Evolutionary conservation across 2,888 invertebrate species (phyloP).

Genomic region (Drosophila infuscata): DNA sequence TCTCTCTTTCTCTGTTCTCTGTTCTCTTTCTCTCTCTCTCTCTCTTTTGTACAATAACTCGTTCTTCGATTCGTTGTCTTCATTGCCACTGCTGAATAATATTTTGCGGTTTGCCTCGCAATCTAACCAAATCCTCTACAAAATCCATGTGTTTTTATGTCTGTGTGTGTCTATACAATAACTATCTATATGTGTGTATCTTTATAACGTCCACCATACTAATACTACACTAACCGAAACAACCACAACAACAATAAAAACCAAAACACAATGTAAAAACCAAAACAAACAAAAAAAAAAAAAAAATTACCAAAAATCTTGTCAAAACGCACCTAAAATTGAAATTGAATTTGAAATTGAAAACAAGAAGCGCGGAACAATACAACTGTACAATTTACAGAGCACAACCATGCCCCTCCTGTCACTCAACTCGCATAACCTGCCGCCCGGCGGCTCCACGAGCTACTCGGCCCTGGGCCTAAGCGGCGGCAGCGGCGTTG

Average conservation of each 20-base stretch:
- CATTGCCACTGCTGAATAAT: slow-evolving; percentile 30
- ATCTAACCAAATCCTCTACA: slow-evolving; percentile 19
- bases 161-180: slow-evolving; percentile 41
- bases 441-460: slow-evolving; percentile 84
- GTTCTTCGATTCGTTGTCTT: slow-evolving; percentile 43
- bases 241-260: slow-evolving; percentile 28
- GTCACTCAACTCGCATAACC: slow-evolving; percentile 86
- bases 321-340: slow-evolving; percentile 42
- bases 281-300: slow-evolving; percentile 24
- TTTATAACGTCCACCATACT: slow-evolving; percentile 24
- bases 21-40: slow-evolving; percentile 46
- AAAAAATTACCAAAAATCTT: slow-evolving; percentile 5
- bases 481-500: slow-evolving; percentile 77
- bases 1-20: slow-evolving; percentile 44
- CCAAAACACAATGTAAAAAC: slow-evolving; percentile 45
- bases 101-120: slow-evolving; percentile 35
- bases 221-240: slow-evolving; percentile 30
- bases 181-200: slow-evolving; percentile 62
- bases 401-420: slow-evolving; percentile 88
- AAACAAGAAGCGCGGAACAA: slow-evolving; percentile 84
- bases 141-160: slow-evolving; percentile 46
- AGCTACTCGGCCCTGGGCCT: slow-evolving; percentile 85
- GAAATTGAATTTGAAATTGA: slow-evolving; percentile 38
- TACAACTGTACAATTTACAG: slow-evolving; percentile 86
- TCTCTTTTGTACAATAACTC: slow-evolving; percentile 54